Evolutionary conservation across 2,888 invertebrate species (phyloP), one percentile per base, ranked within the genome.

Genomic region (Eremobia ochroleuca): DNA sequence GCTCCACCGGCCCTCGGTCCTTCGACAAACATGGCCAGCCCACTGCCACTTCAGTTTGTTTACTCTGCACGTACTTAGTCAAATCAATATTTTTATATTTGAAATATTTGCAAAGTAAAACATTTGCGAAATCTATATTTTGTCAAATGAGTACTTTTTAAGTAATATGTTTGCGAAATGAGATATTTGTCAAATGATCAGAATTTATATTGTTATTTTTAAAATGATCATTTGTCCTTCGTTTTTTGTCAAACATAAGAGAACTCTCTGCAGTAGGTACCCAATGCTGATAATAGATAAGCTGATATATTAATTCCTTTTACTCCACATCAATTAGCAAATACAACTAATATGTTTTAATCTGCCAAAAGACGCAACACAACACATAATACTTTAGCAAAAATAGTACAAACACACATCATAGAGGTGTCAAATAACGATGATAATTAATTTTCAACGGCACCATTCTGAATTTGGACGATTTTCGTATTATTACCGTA

Each of bases 401-500:
- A 77, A 66, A 49, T 67, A 70, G 1, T 55, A 72, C 78, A 78
- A 85, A 85, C 66, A 83, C 1, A 64, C 64, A 46, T 69, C 40
- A 55, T 6, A 37, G 34, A 67, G 59, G 68, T 46, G 76, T 64
- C 70, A 78, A 85, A 76, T 61, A 78, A 31, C 43, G 49, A 52
- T 68, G 78, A 70, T 31, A 86, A 67, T 68, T 77, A 61, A 67
- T 11, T 74, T 68, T 28, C 62, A 58, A 28, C 73, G 82, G 37
- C 77, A 76, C 58, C 79, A 58, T 69, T 58, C 70, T 76, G 80
- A 82, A 72, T 82, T 85, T 83, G 77, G 76, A 77, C 64, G 73
- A 59, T 79, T 87, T 78, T 76, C 62, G 76, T 83, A 83, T 82
- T 83, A 83, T 88, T 85, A 28, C 66, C 58, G 73, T 73, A n/a